These are phyloP conservation scores for Amphimallon solstitiale DNA, from an alignment of 2,888 invertebrate genomes.

Conservation along the genomic window DNA sequence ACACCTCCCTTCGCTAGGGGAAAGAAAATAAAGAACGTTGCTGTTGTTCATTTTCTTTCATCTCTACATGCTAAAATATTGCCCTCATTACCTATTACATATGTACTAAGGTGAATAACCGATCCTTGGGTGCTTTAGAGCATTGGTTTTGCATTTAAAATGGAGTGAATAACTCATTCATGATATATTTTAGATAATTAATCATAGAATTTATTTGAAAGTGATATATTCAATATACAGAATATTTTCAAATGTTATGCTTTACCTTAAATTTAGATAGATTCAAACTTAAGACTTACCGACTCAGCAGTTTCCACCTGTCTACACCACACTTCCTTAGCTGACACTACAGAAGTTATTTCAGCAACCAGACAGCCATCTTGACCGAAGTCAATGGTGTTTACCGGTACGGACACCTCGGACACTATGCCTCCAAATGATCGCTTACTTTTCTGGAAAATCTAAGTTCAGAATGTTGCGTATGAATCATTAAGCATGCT, in stretches of 20 bases:
- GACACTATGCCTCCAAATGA: slow-evolving; percentile 17
- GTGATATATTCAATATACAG: too few relatives aligned
- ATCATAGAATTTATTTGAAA: too few relatives aligned
- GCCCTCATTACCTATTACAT: too few relatives aligned
- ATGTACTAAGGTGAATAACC: too few relatives aligned
- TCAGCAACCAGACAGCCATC: slow-evolving; percentile 61
- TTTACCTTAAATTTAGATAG: neutral
- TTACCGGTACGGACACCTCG: slow-evolving; percentile 59
- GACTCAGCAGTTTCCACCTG: slow-evolving; percentile 65
- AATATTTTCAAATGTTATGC: neutral
- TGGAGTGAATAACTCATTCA: too few relatives aligned
- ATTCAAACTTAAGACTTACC: slow-evolving; percentile 57
- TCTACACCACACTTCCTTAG: slow-evolving; percentile 66
- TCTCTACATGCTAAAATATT: too few relatives aligned
- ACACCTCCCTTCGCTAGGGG: too few relatives aligned
- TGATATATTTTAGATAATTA: too few relatives aligned
- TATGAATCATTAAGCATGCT: slow-evolving; percentile 24
- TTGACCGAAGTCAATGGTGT: slow-evolving; percentile 57
- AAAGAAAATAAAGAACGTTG: too few relatives aligned
- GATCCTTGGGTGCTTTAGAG: too few relatives aligned
- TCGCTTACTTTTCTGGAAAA: slow-evolving; percentile 58
- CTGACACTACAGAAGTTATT: slow-evolving; percentile 62
- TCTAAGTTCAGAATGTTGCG: slow-evolving; percentile 47
- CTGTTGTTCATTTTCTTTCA: too few relatives aligned
- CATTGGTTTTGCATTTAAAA: too few relatives aligned